These are phyloP conservation scores for Hippocampus barbouri DNA, from an alignment of 2,113 vertebrate genomes.

Conservation along the genomic window DNA sequence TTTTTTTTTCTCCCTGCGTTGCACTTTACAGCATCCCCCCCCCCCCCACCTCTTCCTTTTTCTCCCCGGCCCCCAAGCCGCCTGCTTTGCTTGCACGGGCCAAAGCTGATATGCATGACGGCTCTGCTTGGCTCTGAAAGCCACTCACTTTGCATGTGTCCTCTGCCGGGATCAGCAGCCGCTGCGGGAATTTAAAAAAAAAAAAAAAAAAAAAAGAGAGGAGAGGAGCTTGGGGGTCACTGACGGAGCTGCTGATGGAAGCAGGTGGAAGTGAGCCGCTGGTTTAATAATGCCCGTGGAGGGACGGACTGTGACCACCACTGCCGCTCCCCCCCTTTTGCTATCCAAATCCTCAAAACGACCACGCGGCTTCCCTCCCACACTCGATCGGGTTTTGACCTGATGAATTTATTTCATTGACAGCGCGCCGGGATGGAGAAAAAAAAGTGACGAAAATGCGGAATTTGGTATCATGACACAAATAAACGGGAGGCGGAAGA, in stretches of 20 bases:
- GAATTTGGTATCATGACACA: not conserved
- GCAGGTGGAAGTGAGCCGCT: conserved; percentile 57
- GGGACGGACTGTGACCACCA: conserved; percentile 27
- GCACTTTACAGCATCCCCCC: conserved; percentile 46
- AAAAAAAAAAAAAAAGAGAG: too few relatives aligned
- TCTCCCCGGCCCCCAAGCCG: conserved; percentile 2
- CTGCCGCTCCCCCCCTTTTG: conserved; percentile 18
- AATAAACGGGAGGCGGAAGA: not conserved
- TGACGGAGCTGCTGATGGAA: conserved; percentile 58
- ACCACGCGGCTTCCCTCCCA: conserved; percentile 18
- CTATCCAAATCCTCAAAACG: conserved; percentile 35
- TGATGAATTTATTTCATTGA: conserved; percentile 72
- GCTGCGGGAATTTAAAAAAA: not conserved
- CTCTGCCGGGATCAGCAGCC: conserved; percentile 59
- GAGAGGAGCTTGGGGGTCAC: conserved; percentile 39
- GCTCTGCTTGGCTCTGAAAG: conserved; percentile 49
- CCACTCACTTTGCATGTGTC: conserved; percentile 67
- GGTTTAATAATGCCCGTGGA: conserved; percentile 55
- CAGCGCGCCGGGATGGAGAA: conserved; percentile 33
- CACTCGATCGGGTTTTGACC: conserved; percentile 34
- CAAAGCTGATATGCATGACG: conserved; percentile 58
- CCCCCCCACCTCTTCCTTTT: not conserved
- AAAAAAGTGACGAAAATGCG: not conserved
- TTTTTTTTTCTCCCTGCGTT: conserved; percentile 44
- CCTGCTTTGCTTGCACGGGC: conserved; percentile 53